Conservation (phyloP, 1,140 invertebrate species). For the Maconellicoccus hirsutus region DNA sequence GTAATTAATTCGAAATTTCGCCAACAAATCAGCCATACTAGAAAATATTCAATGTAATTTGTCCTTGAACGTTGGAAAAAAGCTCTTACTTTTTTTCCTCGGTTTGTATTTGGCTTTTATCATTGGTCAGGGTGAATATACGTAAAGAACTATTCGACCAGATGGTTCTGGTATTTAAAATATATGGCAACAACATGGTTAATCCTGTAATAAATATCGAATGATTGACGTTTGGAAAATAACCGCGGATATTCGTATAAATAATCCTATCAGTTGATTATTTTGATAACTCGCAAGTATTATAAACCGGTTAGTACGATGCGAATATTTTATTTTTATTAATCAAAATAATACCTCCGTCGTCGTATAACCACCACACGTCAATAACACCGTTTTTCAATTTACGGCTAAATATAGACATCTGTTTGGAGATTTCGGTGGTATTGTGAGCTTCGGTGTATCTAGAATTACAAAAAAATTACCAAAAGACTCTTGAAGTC, state of each 20-base stretch:
- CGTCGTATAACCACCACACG: constrained; percentile 61
- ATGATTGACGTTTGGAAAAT: constrained; percentile 29
- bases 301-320: too few species aligned
- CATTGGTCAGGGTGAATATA: constrained; percentile 28
- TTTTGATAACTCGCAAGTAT: too few species aligned
- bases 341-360: constrained; percentile 41
- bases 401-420: constrained; percentile 32
- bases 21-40: constrained; percentile 86
- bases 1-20: constrained; percentile 94
- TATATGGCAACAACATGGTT: constrained; percentile 17
- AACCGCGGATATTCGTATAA: too few species aligned
- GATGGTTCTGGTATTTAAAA: constrained; percentile 15
- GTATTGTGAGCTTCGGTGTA: neutral
- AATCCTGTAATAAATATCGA: constrained; percentile 18
- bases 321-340: too few species aligned
- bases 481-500: too few species aligned
- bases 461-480: neutral
- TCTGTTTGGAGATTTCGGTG: constrained; percentile 23
- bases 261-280: too few species aligned
- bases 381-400: constrained; percentile 45
- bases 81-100: constrained; percentile 28
- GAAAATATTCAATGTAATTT: too few species aligned
- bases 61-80: too few species aligned
- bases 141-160: constrained; percentile 25
- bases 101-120: constrained; percentile 24